These are phyloP conservation scores for Rhinoptilus africanus DNA, from an alignment of 2,113 vertebrate genomes.

Conservation along the genomic window DNA sequence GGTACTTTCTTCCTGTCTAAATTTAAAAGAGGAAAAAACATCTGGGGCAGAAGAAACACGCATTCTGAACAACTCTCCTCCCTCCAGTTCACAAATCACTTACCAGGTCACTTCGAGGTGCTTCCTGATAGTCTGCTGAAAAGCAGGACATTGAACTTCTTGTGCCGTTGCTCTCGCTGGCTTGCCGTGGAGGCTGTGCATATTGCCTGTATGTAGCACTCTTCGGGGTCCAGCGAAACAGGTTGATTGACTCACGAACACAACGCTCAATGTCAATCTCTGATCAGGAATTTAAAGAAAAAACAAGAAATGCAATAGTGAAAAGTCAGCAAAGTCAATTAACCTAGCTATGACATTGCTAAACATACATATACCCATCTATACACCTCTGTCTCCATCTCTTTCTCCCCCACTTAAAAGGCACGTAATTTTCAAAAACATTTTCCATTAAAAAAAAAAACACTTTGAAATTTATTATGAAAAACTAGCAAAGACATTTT, in stretches of 20 bases:
- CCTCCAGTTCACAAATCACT: neutral
- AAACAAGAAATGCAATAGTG: neutral
- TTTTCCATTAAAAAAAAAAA: neutral
- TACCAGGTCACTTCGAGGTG: constrained; percentile 86
- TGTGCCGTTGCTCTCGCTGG: constrained; percentile 45
- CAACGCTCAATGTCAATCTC: constrained; percentile 98
- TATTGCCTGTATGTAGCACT: constrained; percentile 93
- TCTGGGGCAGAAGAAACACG: neutral
- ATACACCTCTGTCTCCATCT: neutral
- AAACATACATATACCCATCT: neutral
- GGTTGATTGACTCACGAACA: constrained; percentile 93
- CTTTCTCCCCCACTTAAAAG: neutral
- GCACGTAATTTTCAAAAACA: neutral
- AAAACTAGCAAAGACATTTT: neutral
- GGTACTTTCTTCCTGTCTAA: neutral
- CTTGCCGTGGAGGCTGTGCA: constrained; percentile 81
- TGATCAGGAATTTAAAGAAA: constrained; percentile 8
- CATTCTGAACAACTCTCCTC: neutral
- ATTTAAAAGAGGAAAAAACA: neutral
- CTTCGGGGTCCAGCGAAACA: constrained; percentile 96
- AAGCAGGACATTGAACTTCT: constrained; percentile 74
- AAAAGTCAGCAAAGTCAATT: neutral
- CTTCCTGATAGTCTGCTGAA: constrained; percentile 85
- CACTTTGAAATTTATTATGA: neutral
- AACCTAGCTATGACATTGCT: neutral